Percentiles rank a stretch among this genome's conserved stretches.
These are phyloP conservation scores for Petrophora chlorosata DNA, from an alignment of 2,888 invertebrate genomes.

Conservation along the genomic window DNA sequence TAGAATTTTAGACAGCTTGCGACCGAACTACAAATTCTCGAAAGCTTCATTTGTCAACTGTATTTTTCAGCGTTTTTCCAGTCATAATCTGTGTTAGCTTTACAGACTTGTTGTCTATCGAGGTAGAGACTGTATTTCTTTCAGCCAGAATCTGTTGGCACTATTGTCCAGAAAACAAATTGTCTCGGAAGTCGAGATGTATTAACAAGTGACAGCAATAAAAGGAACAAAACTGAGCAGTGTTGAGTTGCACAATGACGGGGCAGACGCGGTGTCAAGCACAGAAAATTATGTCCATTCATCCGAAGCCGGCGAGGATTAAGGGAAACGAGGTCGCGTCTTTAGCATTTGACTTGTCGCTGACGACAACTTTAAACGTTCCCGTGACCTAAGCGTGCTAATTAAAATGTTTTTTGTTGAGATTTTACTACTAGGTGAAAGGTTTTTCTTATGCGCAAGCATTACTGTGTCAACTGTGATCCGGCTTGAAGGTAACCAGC, in stretches of 20 bases:
- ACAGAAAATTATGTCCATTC: constrained; percentile 82
- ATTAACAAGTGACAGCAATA: constrained; percentile 64
- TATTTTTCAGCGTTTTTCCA: constrained; percentile 7
- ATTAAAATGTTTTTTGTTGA: constrained; percentile 37
- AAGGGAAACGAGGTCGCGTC: constrained; percentile 75
- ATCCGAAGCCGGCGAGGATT: constrained; percentile 72
- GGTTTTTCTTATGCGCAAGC: too few species aligned
- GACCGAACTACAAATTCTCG: constrained; percentile 1
- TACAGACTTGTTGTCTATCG: constrained; percentile 1
- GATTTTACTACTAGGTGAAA: background rate
- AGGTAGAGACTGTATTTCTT: constrained; percentile 2
- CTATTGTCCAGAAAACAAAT: background rate
- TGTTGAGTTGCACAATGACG: constrained; percentile 69
- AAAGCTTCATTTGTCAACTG: constrained; percentile 6
- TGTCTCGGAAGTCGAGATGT: constrained; percentile 34
- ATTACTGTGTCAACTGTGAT: too few species aligned
- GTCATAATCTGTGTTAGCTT: too few species aligned
- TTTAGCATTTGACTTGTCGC: constrained; percentile 60
- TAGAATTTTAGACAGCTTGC: background rate
- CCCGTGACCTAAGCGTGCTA: constrained; percentile 53
- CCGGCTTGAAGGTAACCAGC: too few species aligned
- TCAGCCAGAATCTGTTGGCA: constrained; percentile 2
- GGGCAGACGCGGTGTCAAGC: constrained; percentile 76
- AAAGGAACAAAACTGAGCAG: constrained; percentile 66
- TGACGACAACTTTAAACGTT: constrained; percentile 63